These are phyloP conservation scores for Gnatocerus cornutus DNA, from an alignment of 2,888 invertebrate species.

Conservation along the genomic window DNA sequence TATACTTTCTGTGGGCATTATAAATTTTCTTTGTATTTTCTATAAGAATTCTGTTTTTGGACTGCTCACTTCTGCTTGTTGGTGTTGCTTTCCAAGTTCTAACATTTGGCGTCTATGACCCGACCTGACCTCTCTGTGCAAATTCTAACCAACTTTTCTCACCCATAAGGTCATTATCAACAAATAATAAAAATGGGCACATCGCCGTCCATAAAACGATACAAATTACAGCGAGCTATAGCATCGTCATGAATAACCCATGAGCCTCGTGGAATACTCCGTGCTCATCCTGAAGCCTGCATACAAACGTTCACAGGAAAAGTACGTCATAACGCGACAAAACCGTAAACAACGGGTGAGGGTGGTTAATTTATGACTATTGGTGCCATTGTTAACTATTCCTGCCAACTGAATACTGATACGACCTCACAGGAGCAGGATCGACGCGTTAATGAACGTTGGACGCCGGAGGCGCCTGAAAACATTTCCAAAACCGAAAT, in stretches of 20 bases:
- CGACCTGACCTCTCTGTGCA: neutral
- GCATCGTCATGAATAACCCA: slow-evolving; percentile 66
- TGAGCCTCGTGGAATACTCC: slow-evolving; percentile 64
- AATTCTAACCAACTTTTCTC: slow-evolving; percentile 47
- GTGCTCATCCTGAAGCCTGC: slow-evolving; percentile 58
- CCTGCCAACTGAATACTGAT: slow-evolving; percentile 66
- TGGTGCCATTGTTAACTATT: slow-evolving; percentile 70
- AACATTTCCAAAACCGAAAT: slow-evolving; percentile 28
- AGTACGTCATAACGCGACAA: slow-evolving; percentile 64
- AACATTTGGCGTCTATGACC: no score
- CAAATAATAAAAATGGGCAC: slow-evolving; percentile 64
- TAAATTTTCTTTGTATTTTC: no score
- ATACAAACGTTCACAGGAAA: slow-evolving; percentile 64
- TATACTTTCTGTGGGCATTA: no score
- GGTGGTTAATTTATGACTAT: slow-evolving; percentile 70
- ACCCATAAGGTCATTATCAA: slow-evolving; percentile 62
- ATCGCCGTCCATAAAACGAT: slow-evolving; percentile 67
- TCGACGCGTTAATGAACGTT: neutral
- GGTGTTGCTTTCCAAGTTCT: no score
- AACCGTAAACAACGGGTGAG: slow-evolving; percentile 61
- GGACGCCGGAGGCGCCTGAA: slow-evolving; percentile 20
- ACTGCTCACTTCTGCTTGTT: no score
- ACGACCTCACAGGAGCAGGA: slow-evolving; percentile 64
- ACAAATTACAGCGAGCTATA: slow-evolving; percentile 68
- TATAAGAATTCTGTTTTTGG: no score